These are phyloP conservation scores for Ariolimax columbianus DNA, from an alignment of 2,888 invertebrate species.

Conservation along the genomic window DNA sequence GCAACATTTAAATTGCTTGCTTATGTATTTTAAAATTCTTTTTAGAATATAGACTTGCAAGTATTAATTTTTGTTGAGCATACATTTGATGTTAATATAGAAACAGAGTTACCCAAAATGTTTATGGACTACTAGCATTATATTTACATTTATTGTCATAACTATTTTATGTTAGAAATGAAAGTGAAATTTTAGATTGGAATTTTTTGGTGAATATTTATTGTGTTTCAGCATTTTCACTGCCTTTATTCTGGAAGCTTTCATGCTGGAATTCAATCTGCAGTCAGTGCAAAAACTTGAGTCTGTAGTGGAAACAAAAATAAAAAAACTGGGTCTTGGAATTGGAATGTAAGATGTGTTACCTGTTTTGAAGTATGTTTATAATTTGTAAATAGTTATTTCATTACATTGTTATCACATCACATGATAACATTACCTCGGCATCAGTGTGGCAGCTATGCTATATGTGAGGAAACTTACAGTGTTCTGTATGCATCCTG, in stretches of 20 bases:
- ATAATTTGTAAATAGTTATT: neutral
- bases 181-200: neutral
- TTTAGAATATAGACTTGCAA: too few species aligned
- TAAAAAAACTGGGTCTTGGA: conserved; percentile 78
- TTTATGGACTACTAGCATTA: too few species aligned
- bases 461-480: too few species aligned
- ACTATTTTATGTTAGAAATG: neutral
- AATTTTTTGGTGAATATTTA: neutral
- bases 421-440: too few species aligned
- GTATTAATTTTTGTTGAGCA: too few species aligned
- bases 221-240: conserved; percentile 79
- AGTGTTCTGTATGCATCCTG: too few species aligned
- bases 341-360: conserved; percentile 70
- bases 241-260: conserved; percentile 81
- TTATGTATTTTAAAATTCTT: too few species aligned
- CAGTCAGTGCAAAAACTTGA: conserved; percentile 76
- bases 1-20: too few species aligned
- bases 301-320: conserved; percentile 77
- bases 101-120: too few species aligned
- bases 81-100: too few species aligned
- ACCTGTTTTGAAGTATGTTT: neutral
- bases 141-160: neutral
- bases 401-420: too few species aligned
- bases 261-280: conserved; percentile 79
- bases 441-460: too few species aligned